A percentile compares a stretch with the other conserved stretches of the same genome.
Conservation (phyloP, 2,797 vertebrate genomes). For the Phaenicophaeus curvirostris region DNA sequence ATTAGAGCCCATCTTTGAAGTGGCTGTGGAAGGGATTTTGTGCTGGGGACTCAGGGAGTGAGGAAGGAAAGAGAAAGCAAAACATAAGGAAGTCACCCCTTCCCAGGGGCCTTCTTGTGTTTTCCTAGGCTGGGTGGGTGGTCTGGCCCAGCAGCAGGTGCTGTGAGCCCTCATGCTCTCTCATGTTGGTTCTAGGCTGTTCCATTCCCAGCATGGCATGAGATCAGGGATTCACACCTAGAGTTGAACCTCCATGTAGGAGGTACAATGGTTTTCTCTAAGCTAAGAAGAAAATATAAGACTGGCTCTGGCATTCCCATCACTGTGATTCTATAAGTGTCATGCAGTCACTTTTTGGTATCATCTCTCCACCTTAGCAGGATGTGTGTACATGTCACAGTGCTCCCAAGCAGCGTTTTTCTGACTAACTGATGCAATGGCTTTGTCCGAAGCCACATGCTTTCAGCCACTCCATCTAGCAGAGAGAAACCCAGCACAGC, state of each 20-base stretch:
- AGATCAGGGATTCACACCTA: background rate
- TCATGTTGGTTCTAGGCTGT: accelerated
- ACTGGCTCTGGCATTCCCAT: background rate
- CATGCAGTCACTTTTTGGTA: background rate
- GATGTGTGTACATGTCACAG: background rate
- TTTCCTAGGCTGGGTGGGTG: background rate
- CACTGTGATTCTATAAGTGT: background rate
- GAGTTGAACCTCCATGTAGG: background rate
- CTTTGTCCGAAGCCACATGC: background rate
- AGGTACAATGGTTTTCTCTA: background rate
- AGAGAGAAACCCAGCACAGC: background rate
- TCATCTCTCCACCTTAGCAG: background rate
- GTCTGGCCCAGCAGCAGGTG: background rate
- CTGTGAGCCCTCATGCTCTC: background rate
- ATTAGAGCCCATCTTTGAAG: background rate
- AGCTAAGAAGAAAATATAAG: background rate
- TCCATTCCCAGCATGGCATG: background rate
- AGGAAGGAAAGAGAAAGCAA: background rate
- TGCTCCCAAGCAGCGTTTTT: background rate
- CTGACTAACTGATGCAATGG: accelerated
- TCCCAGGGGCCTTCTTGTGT: background rate
- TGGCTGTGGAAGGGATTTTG: background rate
- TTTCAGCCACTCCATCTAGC: background rate
- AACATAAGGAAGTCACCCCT: background rate
- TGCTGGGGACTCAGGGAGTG: background rate